These are phyloP conservation scores for Prolemur simus DNA, from an alignment of 2,113 vertebrate genomes.

Conservation along the genomic window DNA sequence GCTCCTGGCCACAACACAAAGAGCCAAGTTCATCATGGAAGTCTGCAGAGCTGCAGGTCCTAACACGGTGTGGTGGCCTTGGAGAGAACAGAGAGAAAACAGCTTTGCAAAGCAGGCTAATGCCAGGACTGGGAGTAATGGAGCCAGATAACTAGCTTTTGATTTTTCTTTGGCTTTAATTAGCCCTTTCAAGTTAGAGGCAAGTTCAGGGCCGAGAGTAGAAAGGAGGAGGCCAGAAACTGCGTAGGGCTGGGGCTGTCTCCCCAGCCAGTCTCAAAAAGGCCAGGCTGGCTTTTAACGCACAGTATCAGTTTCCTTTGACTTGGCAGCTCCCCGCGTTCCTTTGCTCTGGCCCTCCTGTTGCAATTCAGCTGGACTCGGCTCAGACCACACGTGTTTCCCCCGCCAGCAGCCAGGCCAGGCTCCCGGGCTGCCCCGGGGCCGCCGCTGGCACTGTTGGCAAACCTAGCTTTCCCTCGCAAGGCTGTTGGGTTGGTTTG, in stretches of 20 bases:
- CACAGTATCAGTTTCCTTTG: constrained; percentile 64
- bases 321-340: neutral
- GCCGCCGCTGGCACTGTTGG: neutral
- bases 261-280: constrained; percentile 41
- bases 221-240: constrained; percentile 65
- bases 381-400: constrained; percentile 41
- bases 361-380: constrained; percentile 36
- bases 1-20: neutral
- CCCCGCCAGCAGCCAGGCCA: neutral
- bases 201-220: constrained; percentile 74
- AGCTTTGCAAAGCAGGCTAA: constrained; percentile 40
- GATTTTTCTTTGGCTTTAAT: constrained; percentile 82
- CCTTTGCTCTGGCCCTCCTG: neutral
- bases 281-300: constrained; percentile 36
- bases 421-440: neutral
- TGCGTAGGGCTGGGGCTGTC: constrained; percentile 20
- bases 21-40: constrained; percentile 31
- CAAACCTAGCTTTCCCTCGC: neutral
- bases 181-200: constrained; percentile 82
- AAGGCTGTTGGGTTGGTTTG: neutral
- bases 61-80: neutral
- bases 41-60: constrained; percentile 6
- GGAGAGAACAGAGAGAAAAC: constrained; percentile 51
- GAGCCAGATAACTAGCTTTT: constrained; percentile 77
- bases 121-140: constrained; percentile 49